phyloP scores from a whole-genome alignment of 2,797 vertebrate genomes.

The Cynodonichthys magdalenae region DNA sequence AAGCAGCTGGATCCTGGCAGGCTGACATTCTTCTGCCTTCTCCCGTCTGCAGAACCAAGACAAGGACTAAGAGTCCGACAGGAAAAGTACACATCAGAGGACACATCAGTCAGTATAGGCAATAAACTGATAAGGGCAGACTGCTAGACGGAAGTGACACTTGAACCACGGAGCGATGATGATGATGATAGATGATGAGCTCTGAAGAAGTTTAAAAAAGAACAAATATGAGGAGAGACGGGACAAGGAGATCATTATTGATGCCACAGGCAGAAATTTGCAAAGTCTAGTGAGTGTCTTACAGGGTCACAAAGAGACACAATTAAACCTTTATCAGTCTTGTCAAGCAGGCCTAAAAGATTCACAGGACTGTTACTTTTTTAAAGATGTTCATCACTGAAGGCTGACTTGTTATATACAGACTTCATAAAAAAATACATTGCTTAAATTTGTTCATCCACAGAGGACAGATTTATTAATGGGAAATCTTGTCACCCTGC shows the following conservation, averaged over 20 bases:
- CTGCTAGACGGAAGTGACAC: constrained; percentile 53
- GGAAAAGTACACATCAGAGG: constrained; percentile 55
- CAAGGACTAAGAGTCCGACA: constrained; percentile 58
- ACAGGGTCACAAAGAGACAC: background rate
- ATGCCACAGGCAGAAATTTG: background rate
- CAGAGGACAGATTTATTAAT: constrained; percentile 20
- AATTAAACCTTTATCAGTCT: constrained; percentile 2
- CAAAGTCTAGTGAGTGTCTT: background rate
- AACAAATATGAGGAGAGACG: constrained; percentile 8
- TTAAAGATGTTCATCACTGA: background rate
- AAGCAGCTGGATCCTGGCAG: constrained; percentile 75
- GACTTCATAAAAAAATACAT: background rate
- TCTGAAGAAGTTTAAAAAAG: constrained; percentile 32
- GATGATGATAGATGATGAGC: constrained; percentile 50
- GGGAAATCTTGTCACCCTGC: constrained; percentile 18
- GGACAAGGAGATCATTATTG: constrained; percentile 8
- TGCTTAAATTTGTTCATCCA: constrained; percentile 10
- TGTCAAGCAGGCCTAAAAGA: constrained; percentile 1
- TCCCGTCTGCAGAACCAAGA: constrained; percentile 62
- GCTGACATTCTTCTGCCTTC: constrained; percentile 73
- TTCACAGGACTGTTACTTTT: constrained; percentile 3
- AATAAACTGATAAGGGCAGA: constrained; percentile 49
- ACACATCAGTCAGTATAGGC: constrained; percentile 44
- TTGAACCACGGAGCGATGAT: constrained; percentile 39
- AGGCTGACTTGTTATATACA: background rate